Conservation (phyloP, 2,797 vertebrate species). For the Thaleichthys pacificus region DNA sequence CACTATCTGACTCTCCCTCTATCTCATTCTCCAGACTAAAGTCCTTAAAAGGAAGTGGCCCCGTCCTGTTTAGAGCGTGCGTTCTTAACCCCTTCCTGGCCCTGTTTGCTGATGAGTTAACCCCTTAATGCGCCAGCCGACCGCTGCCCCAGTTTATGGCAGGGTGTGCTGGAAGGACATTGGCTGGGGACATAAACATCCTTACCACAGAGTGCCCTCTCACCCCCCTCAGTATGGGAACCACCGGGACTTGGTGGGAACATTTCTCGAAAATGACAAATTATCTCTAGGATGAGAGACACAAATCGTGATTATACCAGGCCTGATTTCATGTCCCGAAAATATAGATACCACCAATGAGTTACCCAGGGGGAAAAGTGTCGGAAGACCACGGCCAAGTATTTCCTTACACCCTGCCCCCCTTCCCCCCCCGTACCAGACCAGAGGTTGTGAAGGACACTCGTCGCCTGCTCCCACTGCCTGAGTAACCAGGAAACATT, state of each 20-base stretch:
- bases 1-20: conserved; percentile 27
- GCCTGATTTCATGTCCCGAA: not conserved
- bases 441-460: not conserved
- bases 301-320: too few species aligned
- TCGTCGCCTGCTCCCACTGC: not conserved
- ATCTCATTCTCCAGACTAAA: conserved; percentile 51
- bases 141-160: conserved; percentile 2
- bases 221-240: not conserved
- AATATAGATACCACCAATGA: not conserved
- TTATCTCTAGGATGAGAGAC: too few species aligned
- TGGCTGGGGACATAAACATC: not conserved
- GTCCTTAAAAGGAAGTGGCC: conserved; percentile 75
- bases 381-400: too few species aligned
- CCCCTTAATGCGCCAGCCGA: not conserved
- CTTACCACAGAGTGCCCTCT: not conserved
- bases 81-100: conserved; percentile 62
- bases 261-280: too few species aligned
- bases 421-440: not conserved
- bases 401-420: too few species aligned
- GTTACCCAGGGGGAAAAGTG: not conserved
- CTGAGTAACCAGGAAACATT: not conserved
- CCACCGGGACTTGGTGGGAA: not conserved
- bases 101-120: conserved; percentile 15
- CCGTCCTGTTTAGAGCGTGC: conserved; percentile 50
- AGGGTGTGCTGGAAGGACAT: conserved; percentile 17